Conservation (phyloP, 2,113 vertebrate species). For the Poecile atricapillus region DNA sequence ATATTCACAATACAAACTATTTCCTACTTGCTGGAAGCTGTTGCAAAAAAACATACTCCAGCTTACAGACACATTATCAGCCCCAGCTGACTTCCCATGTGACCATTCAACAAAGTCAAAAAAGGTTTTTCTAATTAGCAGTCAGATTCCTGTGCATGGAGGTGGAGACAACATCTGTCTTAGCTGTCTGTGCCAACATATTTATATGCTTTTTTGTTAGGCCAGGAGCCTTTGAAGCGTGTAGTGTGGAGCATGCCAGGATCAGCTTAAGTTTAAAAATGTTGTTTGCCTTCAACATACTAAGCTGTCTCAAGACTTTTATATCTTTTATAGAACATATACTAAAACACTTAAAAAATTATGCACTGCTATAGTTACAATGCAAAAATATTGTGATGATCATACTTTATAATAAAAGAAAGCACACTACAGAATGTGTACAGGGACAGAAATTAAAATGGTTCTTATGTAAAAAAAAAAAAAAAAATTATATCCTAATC, state of each 20-base stretch:
- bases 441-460: neutral
- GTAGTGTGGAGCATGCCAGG: neutral
- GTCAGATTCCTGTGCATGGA: neutral
- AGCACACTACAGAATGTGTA: neutral
- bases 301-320: conserved; percentile 19
- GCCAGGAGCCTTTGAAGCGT: conserved; percentile 7
- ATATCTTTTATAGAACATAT: neutral
- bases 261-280: conserved; percentile 19
- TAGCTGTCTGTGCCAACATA: neutral
- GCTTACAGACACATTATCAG: neutral
- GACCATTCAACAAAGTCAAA: neutral
- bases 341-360: conserved; percentile 23
- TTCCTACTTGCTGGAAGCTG: neutral
- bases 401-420: neutral
- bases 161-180: neutral
- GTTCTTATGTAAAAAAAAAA: neutral
- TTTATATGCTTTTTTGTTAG: neutral
- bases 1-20: neutral
- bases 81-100: neutral
- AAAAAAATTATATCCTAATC: neutral
- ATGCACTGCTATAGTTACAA: conserved; percentile 11
- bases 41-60: neutral
- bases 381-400: neutral
- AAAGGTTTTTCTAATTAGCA: conserved; percentile 10
- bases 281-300: neutral